Evolutionary conservation across 2,888 invertebrate species (phyloP).

Genomic region (Idaea straminata): DNA sequence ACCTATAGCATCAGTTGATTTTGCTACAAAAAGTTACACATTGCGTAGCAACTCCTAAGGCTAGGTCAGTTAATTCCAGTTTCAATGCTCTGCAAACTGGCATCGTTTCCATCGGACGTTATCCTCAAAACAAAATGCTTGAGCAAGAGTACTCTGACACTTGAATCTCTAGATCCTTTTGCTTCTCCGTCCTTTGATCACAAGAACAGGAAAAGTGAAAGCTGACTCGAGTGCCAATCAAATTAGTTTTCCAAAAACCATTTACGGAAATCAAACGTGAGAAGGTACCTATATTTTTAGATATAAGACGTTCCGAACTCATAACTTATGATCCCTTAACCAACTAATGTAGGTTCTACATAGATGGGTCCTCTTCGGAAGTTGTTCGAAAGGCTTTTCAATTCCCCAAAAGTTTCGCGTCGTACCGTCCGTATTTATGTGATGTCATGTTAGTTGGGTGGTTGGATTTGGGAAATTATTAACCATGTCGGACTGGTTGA

Average conservation of each 20-base stretch:
- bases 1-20: too few relatives aligned
- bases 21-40: too few relatives aligned
- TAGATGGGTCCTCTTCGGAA: background rate
- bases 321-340: background rate
- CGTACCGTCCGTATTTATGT: background rate
- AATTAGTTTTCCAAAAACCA: background rate
- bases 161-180: background rate
- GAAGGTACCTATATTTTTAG: background rate
- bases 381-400: background rate
- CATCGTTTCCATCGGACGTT: background rate
- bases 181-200: background rate
- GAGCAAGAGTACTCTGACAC: background rate
- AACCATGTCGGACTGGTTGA: constrained; percentile 9
- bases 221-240: background rate
- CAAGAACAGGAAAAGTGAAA: background rate
- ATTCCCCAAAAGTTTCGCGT: background rate
- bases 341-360: background rate
- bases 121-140: background rate
- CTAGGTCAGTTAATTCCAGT: too few relatives aligned
- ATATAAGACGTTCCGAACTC: background rate
- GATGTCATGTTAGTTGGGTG: constrained; percentile 5
- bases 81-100: background rate
- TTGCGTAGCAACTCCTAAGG: too few relatives aligned
- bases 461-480: constrained; percentile 12
- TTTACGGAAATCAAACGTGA: background rate